Evolutionary conservation across 2,797 vertebrate genomes (phyloP), one percentile per base, ranked within the genome.

Genomic region (Falco biarmicus): DNA sequence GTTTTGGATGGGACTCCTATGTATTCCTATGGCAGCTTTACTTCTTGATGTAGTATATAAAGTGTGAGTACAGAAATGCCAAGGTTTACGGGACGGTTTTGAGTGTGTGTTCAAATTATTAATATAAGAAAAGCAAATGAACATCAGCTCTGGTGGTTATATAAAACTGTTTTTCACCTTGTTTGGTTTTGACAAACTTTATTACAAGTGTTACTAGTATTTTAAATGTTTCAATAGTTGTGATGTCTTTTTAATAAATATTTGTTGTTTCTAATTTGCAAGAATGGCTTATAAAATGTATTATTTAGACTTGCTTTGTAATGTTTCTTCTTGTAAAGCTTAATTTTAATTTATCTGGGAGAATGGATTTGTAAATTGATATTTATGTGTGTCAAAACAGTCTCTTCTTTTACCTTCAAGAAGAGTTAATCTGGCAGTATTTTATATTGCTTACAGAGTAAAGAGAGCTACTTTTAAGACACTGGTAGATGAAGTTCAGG

Each of bases 401-500:
- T 21, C 22, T 64, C 21, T 43, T 61, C 18, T 64, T 91, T 39
- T 59, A 22, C 14, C 86, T 95, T 94, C 50, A 86, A 90, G 60
- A 93, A 77, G 13, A 87, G 26, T 94, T 85, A 95, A 75, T 93
- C 71, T 85, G 82, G 48, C 50, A 80, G 19, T 78, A 68, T 88
- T 95, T 92, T 93, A 16, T 54, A 70, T 95, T 89, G 31, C 26
- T 94, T 96, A 57, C 97, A 99, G 99, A 32, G 93, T 99, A 90
- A 99, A 99, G 96, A 99, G 98, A 97, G 98, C 98, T 24, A 99
- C 97, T 92, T 99, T 99, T 97, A 99, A 99, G 98, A 99, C 99
- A 14, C 97, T 99, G 93, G 99, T 99, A 93, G 99, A 99, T 97
- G 99, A 99, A 98, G 99, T 99, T 95, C 99, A 99, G 95, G 99